Percentiles rank a stretch among this genome's conserved stretches.
phyloP scores from a whole-genome alignment of 2,113 vertebrate genomes.

The Lepus timidus region DNA sequence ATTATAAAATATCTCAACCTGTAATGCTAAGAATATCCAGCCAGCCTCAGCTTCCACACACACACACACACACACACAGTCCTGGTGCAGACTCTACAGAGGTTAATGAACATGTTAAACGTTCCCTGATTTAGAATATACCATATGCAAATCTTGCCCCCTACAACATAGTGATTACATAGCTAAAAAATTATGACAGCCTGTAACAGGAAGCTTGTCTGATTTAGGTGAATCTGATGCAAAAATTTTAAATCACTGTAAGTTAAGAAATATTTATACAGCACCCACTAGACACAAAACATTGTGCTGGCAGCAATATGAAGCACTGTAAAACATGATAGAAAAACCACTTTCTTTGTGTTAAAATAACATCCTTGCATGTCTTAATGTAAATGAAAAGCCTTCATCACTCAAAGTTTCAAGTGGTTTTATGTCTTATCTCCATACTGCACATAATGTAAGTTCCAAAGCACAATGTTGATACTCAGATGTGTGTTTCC shows the following conservation, averaged over 20 bases:
- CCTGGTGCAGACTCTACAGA: background rate
- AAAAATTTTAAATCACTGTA: constrained; percentile 16
- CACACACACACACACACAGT: no score
- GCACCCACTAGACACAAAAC: background rate
- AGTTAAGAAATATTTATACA: constrained; percentile 45
- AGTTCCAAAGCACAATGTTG: background rate
- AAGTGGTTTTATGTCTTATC: background rate
- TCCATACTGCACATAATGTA: background rate
- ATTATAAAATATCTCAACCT: background rate
- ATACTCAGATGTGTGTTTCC: background rate
- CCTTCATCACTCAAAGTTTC: background rate
- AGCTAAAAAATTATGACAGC: constrained; percentile 23
- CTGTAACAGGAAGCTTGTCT: background rate
- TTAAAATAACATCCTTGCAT: background rate
- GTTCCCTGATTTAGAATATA: constrained; percentile 7
- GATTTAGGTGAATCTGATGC: constrained; percentile 25
- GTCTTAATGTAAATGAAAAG: background rate
- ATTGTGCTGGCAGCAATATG: background rate
- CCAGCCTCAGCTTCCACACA: background rate
- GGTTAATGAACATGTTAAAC: background rate
- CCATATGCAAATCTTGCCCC: background rate
- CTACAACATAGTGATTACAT: background rate
- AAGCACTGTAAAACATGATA: background rate
- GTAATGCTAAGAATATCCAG: background rate
- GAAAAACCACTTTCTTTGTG: constrained; percentile 12